Base-by-base conservation (phyloP, 1,140 invertebrate species). In the Listronotus bonariensis region DNA sequence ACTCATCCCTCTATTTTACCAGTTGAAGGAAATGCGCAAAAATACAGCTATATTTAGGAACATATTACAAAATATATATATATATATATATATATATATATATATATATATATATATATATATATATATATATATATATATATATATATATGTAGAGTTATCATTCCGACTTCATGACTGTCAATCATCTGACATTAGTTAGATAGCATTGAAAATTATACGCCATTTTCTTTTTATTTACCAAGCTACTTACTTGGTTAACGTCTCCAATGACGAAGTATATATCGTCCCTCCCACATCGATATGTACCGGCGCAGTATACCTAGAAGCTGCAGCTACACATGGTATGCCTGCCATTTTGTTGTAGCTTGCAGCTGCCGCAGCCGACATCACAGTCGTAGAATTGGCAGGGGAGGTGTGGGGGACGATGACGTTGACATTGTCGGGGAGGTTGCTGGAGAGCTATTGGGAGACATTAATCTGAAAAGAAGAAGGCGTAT, bases 231-330 rank as follows among this genome's bases (percentile, higher is more conserved):
- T n/a, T n/a, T n/a, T n/a, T n/a, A n/a, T n/a, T n/a, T n/a, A n/a
- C n/a, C n/a, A n/a, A n/a, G 34, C 7, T 40, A 84, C 89, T 90
- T 84, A 97, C 93, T 94, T 93, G 67, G 95, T 98, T 1, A 98
- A 85, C 1, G 95, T 98, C 80, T 97, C 93, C 74, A 98, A 80
- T 0, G 95, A 96, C 0, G 94, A 96, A 0, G 96, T 98, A 80
- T 97, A 98, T 69, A 97, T 97, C 32, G 92, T 94, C 0, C 95
- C 96, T 7, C 96, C 96, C 12, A 98, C 95, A 77, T 98, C 96
- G 70, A 98, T 97, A 78, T 98, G 96, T 0, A 98, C 96, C 0
- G 96, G 95, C 0, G 96, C 95, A 12, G 94, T 96, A 77, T 92
- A 95, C 40, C 92, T 86, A 15, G 92, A 92, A 1, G 95, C 93